A percentile compares a stretch with the other conserved stretches of the same genome.
phyloP scores from a whole-genome alignment of 2,888 invertebrate genomes.

The Lissocephala sabroskyi region DNA sequence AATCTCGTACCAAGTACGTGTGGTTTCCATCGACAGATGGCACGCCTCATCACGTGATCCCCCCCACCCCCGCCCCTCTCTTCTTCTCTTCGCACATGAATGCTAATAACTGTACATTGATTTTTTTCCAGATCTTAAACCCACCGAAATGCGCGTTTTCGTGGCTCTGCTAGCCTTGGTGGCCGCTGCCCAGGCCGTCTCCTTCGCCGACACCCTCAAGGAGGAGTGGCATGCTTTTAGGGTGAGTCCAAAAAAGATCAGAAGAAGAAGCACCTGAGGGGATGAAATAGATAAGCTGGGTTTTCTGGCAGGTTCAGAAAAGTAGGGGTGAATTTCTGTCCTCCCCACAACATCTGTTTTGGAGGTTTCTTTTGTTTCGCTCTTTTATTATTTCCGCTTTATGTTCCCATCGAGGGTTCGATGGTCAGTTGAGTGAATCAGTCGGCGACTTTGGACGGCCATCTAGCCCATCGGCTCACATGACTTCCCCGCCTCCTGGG shows the following conservation, averaged over 20 bases:
- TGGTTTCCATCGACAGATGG: background rate
- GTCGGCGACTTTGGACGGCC: too few species aligned
- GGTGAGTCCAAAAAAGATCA: slow-evolving; percentile 73
- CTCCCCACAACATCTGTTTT: background rate
- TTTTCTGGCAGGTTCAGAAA: background rate
- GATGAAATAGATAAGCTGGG: background rate
- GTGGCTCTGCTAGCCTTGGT: slow-evolving; percentile 64
- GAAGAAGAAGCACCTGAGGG: background rate
- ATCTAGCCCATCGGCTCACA: too few species aligned
- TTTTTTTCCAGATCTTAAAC: slow-evolving; percentile 2
- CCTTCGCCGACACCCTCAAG: slow-evolving; percentile 80
- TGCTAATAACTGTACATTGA: background rate
- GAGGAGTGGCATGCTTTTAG: slow-evolving; percentile 87
- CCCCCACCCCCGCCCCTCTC: background rate
- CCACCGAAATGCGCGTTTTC: slow-evolving; percentile 49
- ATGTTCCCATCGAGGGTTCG: background rate
- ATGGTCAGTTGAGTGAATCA: background rate
- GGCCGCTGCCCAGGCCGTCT: slow-evolving; percentile 78
- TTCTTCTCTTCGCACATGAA: slow-evolving; percentile 3
- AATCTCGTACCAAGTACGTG: background rate
- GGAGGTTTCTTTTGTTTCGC: slow-evolving; percentile 1
- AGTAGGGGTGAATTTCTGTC: background rate
- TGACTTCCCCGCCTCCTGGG: too few species aligned
- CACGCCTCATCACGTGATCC: background rate
- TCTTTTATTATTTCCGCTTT: background rate